A percentile compares a stretch with the other conserved stretches of the same genome.
Conservation (phyloP, 2,888 invertebrate genomes). For the Tetragnatha montana region DNA sequence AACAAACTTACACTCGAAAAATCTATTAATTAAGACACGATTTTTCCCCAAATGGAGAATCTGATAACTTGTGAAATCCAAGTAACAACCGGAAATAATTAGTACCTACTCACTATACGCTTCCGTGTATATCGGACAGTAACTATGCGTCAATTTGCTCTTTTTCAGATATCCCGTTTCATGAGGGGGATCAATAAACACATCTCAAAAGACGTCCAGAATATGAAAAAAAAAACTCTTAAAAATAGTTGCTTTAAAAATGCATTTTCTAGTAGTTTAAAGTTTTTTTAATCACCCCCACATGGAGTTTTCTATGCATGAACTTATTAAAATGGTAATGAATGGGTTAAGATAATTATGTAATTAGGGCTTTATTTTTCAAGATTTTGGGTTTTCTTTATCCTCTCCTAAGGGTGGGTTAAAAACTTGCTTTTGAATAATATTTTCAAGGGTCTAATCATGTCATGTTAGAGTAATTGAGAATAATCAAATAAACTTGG, state of each 20-base stretch:
- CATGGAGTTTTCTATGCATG: background rate
- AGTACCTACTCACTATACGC: background rate
- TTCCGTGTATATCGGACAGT: background rate
- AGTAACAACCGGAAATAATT: background rate
- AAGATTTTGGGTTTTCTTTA: too few species aligned
- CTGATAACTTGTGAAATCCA: background rate
- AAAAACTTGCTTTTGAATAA: too few species aligned
- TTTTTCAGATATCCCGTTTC: background rate
- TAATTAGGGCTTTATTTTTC: too few species aligned
- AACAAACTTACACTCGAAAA: background rate
- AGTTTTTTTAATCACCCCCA: background rate
- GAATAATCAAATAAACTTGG: too few species aligned
- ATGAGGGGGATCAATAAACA: background rate
- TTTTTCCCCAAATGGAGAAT: background rate
- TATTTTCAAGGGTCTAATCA: too few species aligned
- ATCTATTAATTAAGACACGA: background rate
- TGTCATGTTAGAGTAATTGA: too few species aligned
- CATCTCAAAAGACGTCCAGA: background rate
- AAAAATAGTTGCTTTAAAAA: background rate
- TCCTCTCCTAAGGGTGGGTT: too few species aligned
- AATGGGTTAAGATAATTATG: too few species aligned
- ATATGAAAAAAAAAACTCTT: background rate
- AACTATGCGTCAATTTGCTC: background rate
- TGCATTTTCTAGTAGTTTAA: background rate
- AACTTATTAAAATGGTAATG: background rate